These are phyloP conservation scores for Magallana angulata DNA, from an alignment of 1,140 invertebrate species.

Conservation along the genomic window DNA sequence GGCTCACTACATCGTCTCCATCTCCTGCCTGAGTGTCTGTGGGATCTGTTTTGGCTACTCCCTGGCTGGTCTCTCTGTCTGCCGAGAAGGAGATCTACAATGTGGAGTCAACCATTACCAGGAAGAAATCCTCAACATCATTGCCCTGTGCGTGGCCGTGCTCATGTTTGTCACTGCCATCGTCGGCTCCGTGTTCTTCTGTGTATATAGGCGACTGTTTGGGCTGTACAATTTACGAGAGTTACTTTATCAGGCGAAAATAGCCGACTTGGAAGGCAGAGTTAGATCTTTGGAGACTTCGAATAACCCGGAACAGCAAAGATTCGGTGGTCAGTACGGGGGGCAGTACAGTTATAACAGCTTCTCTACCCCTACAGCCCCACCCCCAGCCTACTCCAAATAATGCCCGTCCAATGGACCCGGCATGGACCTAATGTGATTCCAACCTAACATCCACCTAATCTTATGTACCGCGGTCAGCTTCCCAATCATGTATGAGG, in stretches of 20 bases:
- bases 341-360: not conserved
- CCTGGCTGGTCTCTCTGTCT: not conserved
- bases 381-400: not conserved
- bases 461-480: too few species aligned
- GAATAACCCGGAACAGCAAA: not conserved
- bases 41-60: slow-evolving; percentile 15
- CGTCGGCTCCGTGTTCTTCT: not conserved
- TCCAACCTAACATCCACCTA: too few species aligned
- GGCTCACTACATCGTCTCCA: not conserved
- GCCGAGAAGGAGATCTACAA: not conserved
- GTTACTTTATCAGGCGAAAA: not conserved
- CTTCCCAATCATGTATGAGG: too few species aligned
- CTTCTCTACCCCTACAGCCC: not conserved
- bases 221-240: not conserved
- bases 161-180: not conserved
- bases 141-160: not conserved
- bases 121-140: not conserved
- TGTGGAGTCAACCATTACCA: not conserved
- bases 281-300: not conserved
- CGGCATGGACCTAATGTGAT: too few species aligned
- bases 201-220: not conserved
- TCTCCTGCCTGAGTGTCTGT: not conserved
- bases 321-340: not conserved
- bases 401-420: too few species aligned
- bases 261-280: not conserved